Percentiles rank a stretch among this genome's conserved stretches.
phyloP scores from a whole-genome alignment of 2,888 invertebrate species.

The Parelbella ahira region DNA sequence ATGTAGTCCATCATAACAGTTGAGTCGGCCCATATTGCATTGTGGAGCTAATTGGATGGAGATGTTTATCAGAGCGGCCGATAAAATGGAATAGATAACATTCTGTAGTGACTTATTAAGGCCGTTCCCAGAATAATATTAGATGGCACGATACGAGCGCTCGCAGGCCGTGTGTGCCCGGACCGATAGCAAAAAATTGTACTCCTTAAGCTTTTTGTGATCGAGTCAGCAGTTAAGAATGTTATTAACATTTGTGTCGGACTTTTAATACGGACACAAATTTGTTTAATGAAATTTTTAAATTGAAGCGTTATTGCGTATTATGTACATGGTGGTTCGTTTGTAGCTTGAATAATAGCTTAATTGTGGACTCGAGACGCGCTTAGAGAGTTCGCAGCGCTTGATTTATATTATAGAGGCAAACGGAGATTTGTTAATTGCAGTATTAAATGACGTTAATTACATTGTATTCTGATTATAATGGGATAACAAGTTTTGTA shows the following conservation, averaged over 20 bases:
- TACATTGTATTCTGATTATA: no score
- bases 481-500: no score
- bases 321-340: no score
- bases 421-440: no score
- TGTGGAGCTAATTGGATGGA: conserved; percentile 80
- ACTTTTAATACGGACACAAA: no score
- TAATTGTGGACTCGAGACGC: no score
- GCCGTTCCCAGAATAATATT: conserved; percentile 82
- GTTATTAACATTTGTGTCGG: conserved; percentile 21
- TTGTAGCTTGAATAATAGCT: no score
- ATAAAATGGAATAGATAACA: conserved; percentile 82
- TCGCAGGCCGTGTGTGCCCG: conserved; percentile 53
- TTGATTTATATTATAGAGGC: no score
- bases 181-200: conserved; percentile 49
- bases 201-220: conserved; percentile 20
- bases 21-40: conserved; percentile 77
- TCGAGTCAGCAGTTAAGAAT: conserved; percentile 16
- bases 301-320: no score
- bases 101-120: conserved; percentile 82
- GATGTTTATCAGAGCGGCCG: conserved; percentile 71
- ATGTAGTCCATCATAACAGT: conserved; percentile 59
- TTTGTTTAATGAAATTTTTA: no score
- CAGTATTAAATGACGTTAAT: no score
- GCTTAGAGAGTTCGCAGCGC: no score
- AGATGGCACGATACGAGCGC: conserved; percentile 72